A percentile compares a stretch with the other conserved stretches of the same genome.
These are phyloP conservation scores for Ophion ventricosus DNA, from an alignment of 2,888 invertebrate genomes.

Conservation along the genomic window DNA sequence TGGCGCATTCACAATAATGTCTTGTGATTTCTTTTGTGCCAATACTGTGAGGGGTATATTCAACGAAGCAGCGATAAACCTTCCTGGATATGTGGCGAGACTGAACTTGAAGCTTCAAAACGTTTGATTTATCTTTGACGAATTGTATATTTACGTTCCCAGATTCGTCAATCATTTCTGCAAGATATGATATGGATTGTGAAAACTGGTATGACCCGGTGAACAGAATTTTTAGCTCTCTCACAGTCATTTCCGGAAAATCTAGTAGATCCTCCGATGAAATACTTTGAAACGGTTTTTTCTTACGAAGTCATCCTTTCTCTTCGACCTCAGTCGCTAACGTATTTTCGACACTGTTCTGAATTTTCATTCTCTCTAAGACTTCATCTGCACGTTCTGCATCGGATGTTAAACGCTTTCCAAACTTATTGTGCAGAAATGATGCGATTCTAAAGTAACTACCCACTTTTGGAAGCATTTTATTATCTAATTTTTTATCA, in stretches of 20 bases:
- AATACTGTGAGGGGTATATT: slow-evolving; percentile 55
- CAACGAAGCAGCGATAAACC: slow-evolving; percentile 61
- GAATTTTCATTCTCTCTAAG: slow-evolving; percentile 18
- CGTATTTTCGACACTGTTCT: slow-evolving; percentile 18
- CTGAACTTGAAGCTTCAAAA: slow-evolving; percentile 60
- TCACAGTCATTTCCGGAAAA: slow-evolving; percentile 25
- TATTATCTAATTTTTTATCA: too few species aligned
- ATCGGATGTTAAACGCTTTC: slow-evolving; percentile 66
- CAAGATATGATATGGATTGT: slow-evolving; percentile 17
- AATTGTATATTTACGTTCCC: slow-evolving; percentile 56
- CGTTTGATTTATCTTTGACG: slow-evolving; percentile 61
- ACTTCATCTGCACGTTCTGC: slow-evolving; percentile 38
- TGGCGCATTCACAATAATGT: slow-evolving; percentile 57
- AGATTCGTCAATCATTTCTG: slow-evolving; percentile 23
- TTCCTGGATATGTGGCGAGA: slow-evolving; percentile 61
- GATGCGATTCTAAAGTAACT: too few species aligned
- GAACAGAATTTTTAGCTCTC: slow-evolving; percentile 16
- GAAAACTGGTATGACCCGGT: slow-evolving; percentile 25
- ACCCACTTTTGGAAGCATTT: too few species aligned
- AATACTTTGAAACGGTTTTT: slow-evolving; percentile 50
- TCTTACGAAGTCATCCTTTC: slow-evolving; percentile 8
- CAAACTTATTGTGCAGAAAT: slow-evolving; percentile 63
- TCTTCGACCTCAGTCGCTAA: slow-evolving; percentile 35
- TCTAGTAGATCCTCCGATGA: slow-evolving; percentile 47
- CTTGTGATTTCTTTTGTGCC: slow-evolving; percentile 42